Conservation (phyloP, 2,888 invertebrate genomes). For the Mycalesis mineus region DNA sequence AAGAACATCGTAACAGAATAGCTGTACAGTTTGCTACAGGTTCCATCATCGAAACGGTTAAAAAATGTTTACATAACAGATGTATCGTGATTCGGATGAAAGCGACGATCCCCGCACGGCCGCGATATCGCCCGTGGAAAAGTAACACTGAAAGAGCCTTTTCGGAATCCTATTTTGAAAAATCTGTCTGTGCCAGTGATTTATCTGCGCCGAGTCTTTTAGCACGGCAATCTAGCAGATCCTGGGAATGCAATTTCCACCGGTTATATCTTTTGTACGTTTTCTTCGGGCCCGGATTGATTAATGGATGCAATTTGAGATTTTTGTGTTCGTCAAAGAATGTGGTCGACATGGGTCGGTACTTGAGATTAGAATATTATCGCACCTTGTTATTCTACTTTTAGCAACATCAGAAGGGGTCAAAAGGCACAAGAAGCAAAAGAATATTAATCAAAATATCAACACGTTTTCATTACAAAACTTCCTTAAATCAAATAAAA, state of each 20-base stretch:
- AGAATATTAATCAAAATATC: no score
- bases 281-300: neutral
- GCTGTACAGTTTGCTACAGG: no score
- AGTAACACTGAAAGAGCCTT: neutral
- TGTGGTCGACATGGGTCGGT: neutral
- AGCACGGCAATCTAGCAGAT: constrained; percentile 4
- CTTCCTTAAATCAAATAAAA: no score
- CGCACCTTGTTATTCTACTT: no score
- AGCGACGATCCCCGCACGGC: neutral
- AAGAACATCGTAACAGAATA: no score
- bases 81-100: neutral
- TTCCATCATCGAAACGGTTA: no score
- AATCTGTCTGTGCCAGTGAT: constrained; percentile 35
- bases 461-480: no score
- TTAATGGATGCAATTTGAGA: constrained; percentile 6
- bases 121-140: neutral
- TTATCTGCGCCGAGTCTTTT: constrained; percentile 12
- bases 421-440: no score
- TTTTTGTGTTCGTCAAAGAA: neutral
- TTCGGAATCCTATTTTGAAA: constrained; percentile 72
- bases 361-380: no score
- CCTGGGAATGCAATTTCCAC: constrained; percentile 7
- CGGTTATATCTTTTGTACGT: neutral
- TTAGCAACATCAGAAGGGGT: no score
- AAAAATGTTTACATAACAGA: neutral